Conservation (phyloP, 2,888 invertebrate genomes). For the Myopa tessellatipennis region DNA sequence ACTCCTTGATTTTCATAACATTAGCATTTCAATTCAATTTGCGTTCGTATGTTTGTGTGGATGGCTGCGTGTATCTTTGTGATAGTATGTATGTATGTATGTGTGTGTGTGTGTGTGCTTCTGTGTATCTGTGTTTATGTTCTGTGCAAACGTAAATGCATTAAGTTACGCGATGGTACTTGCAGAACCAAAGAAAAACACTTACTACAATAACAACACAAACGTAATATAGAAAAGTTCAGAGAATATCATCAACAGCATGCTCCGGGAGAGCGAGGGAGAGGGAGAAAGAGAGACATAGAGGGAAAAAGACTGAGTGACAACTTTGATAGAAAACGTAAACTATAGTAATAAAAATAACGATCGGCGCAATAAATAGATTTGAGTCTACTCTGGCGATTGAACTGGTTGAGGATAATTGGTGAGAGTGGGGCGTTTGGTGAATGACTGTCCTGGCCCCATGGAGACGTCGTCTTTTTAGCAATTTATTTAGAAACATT, state of each 20-base stretch:
- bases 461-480: not conserved
- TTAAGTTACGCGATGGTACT: conserved; percentile 32
- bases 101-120: conserved; percentile 33
- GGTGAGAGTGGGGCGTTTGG: conserved; percentile 58
- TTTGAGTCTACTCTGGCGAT: too few species aligned
- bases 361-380: conserved; percentile 63
- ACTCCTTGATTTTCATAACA: conserved; percentile 64
- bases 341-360: conserved; percentile 65
- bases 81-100: conserved; percentile 32
- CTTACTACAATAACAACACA: conserved; percentile 1
- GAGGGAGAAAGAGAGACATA: too few species aligned
- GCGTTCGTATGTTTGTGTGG: conserved; percentile 49
- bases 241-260: not conserved
- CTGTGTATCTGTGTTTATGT: conserved; percentile 6
- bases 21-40: conserved; percentile 60
- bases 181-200: conserved; percentile 21
- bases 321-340: not conserved
- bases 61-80: conserved; percentile 34
- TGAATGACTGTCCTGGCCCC: conserved; percentile 37
- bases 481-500: too few species aligned
- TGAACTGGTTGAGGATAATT: conserved; percentile 44
- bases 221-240: conserved; percentile 13
- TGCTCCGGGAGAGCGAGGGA: not conserved
- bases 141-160: conserved; percentile 11
- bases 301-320: not conserved